Conservation (phyloP, 2,113 vertebrate genomes). For the Thryonomys swinderianus region DNA sequence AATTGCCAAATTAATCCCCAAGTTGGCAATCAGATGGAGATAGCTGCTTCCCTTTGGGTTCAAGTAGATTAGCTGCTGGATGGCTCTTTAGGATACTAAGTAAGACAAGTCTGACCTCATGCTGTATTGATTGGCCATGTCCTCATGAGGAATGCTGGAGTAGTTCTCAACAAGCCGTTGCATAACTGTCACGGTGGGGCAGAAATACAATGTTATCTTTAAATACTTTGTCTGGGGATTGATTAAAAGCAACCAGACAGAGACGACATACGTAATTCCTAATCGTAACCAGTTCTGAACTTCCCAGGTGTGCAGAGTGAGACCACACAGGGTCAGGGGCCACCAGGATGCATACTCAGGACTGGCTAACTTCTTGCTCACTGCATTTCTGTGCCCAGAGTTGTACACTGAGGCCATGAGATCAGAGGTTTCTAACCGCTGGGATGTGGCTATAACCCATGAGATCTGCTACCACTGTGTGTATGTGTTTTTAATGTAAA, state of each 20-base stretch:
- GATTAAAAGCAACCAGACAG: slow-evolving; percentile 12
- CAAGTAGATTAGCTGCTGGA: slow-evolving; percentile 28
- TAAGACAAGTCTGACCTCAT: not conserved
- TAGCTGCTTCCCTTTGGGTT: not conserved
- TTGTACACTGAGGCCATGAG: not conserved
- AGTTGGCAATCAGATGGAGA: slow-evolving; percentile 41
- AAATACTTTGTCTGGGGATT: not conserved
- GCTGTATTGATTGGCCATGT: not conserved
- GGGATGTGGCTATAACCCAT: not conserved
- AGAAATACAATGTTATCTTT: not conserved
- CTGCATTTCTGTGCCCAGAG: not conserved
- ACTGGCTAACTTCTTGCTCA: not conserved
- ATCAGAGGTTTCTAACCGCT: not conserved
- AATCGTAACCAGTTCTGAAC: not conserved
- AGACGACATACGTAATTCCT: not conserved
- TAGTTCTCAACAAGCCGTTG: not conserved
- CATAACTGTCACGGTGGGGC: not conserved
- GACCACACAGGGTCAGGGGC: not conserved
- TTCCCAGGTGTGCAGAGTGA: rapidly evolving
- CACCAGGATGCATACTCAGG: not conserved
- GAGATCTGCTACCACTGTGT: not conserved
- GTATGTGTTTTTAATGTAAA: not conserved
- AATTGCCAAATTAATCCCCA: slow-evolving; percentile 61
- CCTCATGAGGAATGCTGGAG: not conserved
- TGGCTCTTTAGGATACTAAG: slow-evolving; percentile 24